phyloP scores from a whole-genome alignment of 2,888 invertebrate species.

The Notocelia uddmanniana region DNA sequence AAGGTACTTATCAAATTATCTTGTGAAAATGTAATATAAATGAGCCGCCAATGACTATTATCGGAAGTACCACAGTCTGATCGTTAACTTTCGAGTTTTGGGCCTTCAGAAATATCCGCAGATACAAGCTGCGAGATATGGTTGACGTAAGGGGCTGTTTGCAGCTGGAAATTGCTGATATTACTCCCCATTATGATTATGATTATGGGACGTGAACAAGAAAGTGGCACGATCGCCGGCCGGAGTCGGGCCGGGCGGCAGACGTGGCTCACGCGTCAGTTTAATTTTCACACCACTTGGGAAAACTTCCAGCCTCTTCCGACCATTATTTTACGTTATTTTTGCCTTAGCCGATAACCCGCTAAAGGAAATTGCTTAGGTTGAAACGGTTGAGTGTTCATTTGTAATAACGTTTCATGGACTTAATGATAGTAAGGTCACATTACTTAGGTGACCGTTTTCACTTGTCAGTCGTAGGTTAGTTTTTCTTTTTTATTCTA shows the following conservation, averaged over 20 bases:
- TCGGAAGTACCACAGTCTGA: slow-evolving; percentile 58
- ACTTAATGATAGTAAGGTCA: not conserved
- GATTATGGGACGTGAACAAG: slow-evolving; percentile 71
- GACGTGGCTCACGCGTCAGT: slow-evolving; percentile 61
- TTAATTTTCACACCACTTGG: slow-evolving; percentile 71
- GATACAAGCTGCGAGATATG: slow-evolving; percentile 66
- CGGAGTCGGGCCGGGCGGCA: slow-evolving; percentile 40
- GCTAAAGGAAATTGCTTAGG: slow-evolving; percentile 46
- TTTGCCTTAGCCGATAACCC: slow-evolving; percentile 32
- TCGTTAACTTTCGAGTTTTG: slow-evolving; percentile 66
- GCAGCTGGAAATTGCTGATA: slow-evolving; percentile 73
- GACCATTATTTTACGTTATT: slow-evolving; percentile 46
- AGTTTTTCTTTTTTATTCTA: not conserved
- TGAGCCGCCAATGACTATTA: slow-evolving; percentile 59
- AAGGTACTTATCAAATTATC: slow-evolving; percentile 55
- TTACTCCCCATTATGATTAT: slow-evolving; percentile 76
- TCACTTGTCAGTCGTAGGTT: not conserved
- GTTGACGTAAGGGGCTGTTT: slow-evolving; percentile 68
- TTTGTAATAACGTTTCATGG: slow-evolving; percentile 3
- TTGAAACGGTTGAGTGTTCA: slow-evolving; percentile 23
- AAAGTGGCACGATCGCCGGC: slow-evolving; percentile 69
- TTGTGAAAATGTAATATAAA: slow-evolving; percentile 54
- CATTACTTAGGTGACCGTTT: not conserved
- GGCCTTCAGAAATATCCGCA: slow-evolving; percentile 54
- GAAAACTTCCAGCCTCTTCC: slow-evolving; percentile 53